phyloP scores from a whole-genome alignment of 1,140 invertebrate species.

The Microplitis demolitor region DNA sequence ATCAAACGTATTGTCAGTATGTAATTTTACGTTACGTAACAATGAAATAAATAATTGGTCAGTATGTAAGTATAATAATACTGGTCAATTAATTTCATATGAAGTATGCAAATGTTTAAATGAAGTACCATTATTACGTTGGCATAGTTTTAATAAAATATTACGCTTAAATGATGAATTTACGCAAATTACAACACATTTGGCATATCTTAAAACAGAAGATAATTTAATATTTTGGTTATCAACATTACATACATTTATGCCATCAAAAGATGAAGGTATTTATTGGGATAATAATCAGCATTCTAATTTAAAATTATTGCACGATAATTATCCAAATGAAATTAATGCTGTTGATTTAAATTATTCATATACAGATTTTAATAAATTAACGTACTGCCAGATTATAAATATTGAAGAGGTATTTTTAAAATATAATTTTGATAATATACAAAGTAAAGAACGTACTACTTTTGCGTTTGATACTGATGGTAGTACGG shows the following conservation, averaged over 20 bases:
- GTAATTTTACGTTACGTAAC: background rate
- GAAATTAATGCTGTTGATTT: background rate
- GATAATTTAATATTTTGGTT: background rate
- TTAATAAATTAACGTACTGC: background rate
- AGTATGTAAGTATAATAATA: background rate
- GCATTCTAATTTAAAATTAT: background rate
- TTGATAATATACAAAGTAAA: background rate
- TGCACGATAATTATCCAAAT: background rate
- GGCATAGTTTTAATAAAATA: background rate
- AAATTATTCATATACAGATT: background rate
- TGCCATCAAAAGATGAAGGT: background rate
- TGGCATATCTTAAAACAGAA: background rate
- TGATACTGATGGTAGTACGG: background rate
- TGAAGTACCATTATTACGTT: background rate
- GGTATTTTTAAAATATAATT: background rate
- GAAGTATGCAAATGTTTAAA: background rate
- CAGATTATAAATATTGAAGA: background rate
- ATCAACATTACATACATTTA: background rate
- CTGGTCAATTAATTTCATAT: background rate
- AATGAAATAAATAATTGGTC: background rate
- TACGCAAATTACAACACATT: background rate
- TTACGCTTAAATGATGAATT: background rate
- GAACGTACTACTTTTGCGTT: background rate
- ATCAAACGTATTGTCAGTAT: background rate
- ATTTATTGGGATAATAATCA: background rate